Base-by-base conservation (phyloP, 1,140 invertebrate genomes). In the Propsilocerus akamusi region DNA sequence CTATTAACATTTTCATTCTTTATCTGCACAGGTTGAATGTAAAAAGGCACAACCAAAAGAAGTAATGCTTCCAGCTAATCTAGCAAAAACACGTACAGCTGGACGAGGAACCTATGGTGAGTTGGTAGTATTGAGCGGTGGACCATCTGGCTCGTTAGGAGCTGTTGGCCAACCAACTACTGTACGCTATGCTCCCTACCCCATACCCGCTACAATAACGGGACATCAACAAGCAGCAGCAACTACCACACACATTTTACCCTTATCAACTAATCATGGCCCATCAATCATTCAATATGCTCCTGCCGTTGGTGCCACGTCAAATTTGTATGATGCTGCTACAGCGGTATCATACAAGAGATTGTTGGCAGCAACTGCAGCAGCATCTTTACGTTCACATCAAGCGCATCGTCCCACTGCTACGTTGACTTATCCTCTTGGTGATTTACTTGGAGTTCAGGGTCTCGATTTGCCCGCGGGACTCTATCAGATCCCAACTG, bases 21-120 rank as follows among this genome's bases (percentile, higher is more conserved):
- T 66, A 65, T 57, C 59, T 65, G 79, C 71, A 24, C 75, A 97
- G 93, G 93, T 97, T 70, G 93, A 98, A 76, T 97, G 93, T 76
- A 97, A 97, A 81, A 97, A 97, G 74, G 94, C 94, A 65, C 94
- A 98, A 70, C 94, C 94, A 51, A 98, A 98, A 77, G 94, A 98
- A 77, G 93, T 98, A 59, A 97, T 98, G 93, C 80, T 96, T 65
- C 90, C 91, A 58, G 83, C 88, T 53, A 92, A 90, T 68, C 70
- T 90, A 72, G 88, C 87, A 59, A 91, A 92, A 77, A 91, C 87
- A 68, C 80, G 88, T 67, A 86, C 86, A 58, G 85, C 86, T 56
- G 86, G 86, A 58, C 81, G 87, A 68, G 86, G 86, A 67, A 83
- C 86, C 72, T 93, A 91, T 79, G 87, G 88, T 93, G 86, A 92